Conservation (phyloP, 1,140 invertebrate species). For the Harpegnathos saltator region DNA sequence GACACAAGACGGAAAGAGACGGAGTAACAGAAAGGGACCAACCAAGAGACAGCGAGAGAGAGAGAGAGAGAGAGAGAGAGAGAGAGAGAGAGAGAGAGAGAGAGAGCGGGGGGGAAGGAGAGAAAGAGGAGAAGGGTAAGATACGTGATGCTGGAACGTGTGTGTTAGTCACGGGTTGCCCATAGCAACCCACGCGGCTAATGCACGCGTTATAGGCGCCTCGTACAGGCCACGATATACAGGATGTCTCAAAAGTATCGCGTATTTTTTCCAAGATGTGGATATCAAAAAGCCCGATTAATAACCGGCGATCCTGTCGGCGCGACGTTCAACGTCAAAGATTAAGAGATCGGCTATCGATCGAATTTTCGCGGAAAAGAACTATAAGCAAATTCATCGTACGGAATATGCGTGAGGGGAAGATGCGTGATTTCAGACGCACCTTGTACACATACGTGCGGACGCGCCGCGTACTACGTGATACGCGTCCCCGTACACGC, state of each 20-base stretch:
- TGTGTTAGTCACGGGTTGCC: conserved; percentile 81
- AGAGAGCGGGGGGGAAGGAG: conserved; percentile 31
- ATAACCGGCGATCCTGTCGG: neutral
- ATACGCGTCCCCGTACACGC: no score
- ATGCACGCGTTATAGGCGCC: conserved; percentile 65
- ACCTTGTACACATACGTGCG: conserved; percentile 13
- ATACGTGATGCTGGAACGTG: conserved; percentile 73
- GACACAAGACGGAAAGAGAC: conserved; percentile 4
- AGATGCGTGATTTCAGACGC: neutral
- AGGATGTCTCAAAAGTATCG: conserved; percentile 35
- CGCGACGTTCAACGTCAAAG: neutral
- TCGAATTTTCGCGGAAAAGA: neutral
- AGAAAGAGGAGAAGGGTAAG: conserved; percentile 61
- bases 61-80: conserved; percentile 9
- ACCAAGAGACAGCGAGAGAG: conserved; percentile 27
- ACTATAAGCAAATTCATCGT: neutral
- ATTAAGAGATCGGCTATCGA: no score
- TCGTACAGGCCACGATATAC: conserved; percentile 64
- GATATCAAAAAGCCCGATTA: neutral
- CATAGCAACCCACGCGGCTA: conserved; percentile 81
- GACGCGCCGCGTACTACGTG: conserved; percentile 33
- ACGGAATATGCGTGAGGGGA: neutral
- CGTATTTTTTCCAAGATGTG: neutral
- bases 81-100: conserved; percentile 23
- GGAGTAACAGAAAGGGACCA: conserved; percentile 49